Evolutionary conservation across 2,888 invertebrate genomes (phyloP).

Genomic region (Acrocyrtus sp.): DNA sequence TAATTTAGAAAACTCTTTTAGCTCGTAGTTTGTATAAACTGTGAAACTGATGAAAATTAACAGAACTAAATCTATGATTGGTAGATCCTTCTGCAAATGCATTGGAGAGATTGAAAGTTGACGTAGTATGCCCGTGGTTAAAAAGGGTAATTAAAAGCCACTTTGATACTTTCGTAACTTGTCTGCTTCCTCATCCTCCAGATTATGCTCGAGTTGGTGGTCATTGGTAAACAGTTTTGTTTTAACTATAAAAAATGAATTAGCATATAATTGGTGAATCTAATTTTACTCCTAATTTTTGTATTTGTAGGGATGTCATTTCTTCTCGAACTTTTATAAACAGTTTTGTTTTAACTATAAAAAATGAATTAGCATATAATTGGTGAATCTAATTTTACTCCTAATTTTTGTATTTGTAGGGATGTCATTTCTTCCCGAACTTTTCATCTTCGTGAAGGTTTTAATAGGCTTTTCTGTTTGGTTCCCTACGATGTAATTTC

Average conservation of each 20-base stretch:
- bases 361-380: too few species aligned
- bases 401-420: slow-evolving; percentile 70
- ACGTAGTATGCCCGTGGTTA: slow-evolving; percentile 94
- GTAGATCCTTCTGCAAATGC: slow-evolving; percentile 77
- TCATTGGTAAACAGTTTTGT: slow-evolving; percentile 87
- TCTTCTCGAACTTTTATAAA: slow-evolving; percentile 83
- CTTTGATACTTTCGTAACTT: slow-evolving; percentile 90
- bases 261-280: too few species aligned
- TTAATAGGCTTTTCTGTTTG: slow-evolving; percentile 92
- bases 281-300: too few species aligned
- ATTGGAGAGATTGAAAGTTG: slow-evolving; percentile 88
- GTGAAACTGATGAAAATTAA: background rate
- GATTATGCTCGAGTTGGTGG: slow-evolving; percentile 96
- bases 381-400: too few species aligned
- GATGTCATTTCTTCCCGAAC: slow-evolving; percentile 87
- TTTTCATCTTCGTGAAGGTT: slow-evolving; percentile 92
- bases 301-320: slow-evolving; percentile 77
- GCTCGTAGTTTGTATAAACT: too few species aligned
- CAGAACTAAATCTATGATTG: slow-evolving; percentile 1
- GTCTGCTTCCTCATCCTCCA: slow-evolving; percentile 94
- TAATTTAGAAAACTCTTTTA: too few species aligned
- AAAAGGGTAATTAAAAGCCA: slow-evolving; percentile 83
- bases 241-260: too few species aligned
- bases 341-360: too few species aligned
- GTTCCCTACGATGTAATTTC: slow-evolving; percentile 98